Conservation (phyloP, 2,888 invertebrate genomes). For the Imbricaverruca yamaguchii region DNA sequence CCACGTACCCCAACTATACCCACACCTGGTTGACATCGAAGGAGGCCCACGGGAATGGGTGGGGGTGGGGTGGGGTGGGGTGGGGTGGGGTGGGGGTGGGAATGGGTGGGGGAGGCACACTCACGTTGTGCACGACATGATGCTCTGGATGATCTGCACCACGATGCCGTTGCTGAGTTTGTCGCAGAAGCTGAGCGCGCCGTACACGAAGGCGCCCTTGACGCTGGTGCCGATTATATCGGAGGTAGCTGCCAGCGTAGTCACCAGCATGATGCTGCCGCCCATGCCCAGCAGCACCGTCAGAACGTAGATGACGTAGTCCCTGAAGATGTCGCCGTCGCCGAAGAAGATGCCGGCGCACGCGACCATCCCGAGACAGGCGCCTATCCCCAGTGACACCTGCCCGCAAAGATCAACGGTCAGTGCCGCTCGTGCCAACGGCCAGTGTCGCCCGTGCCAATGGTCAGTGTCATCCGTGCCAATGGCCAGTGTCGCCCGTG, state of each 20-base stretch:
- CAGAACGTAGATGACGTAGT: constrained; percentile 60
- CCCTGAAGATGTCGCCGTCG: constrained; percentile 45
- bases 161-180: constrained; percentile 82
- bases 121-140: constrained; percentile 48
- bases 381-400: constrained; percentile 61
- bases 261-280: constrained; percentile 76
- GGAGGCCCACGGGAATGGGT: no score
- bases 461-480: no score
- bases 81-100: no score
- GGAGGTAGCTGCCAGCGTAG: constrained; percentile 79
- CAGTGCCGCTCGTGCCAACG: no score
- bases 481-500: no score
- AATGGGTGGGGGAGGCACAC: neutral
- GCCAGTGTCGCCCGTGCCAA: no score
- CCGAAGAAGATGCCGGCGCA: constrained; percentile 64
- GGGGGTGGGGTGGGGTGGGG: no score
- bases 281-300: constrained; percentile 69
- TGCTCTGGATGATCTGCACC: constrained; percentile 73
- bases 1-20: no score
- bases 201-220: constrained; percentile 84
- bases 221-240: constrained; percentile 80
- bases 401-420: constrained; percentile 4
- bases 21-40: no score
- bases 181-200: constrained; percentile 86
- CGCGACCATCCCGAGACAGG: constrained; percentile 54